These are phyloP conservation scores for Brachypteracias leptosomus DNA, from an alignment of 2,113 vertebrate genomes.

Conservation along the genomic window DNA sequence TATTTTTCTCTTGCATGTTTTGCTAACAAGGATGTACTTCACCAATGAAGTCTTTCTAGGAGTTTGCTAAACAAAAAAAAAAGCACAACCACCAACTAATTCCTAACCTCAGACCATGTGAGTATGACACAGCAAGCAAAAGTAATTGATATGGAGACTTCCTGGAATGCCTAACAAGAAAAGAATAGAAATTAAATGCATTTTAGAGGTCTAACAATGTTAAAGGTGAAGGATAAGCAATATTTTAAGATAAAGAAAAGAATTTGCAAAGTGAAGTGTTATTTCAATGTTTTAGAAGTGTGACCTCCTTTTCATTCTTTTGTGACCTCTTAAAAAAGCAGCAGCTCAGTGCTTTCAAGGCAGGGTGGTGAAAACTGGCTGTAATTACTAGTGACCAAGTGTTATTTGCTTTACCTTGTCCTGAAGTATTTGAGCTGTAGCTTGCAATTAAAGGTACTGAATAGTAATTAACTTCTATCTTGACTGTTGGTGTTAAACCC, in stretches of 20 bases:
- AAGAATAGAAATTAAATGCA: background rate
- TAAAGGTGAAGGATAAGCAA: background rate
- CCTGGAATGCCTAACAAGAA: background rate
- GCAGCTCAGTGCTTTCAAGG: background rate
- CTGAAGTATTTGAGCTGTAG: constrained; percentile 16
- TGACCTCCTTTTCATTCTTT: background rate
- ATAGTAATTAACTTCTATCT: constrained; percentile 34
- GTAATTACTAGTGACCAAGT: constrained; percentile 31
- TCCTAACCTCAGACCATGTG: background rate
- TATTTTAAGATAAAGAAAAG: background rate
- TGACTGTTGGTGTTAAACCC: background rate
- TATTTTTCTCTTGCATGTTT: background rate
- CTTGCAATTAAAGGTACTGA: constrained; percentile 42
- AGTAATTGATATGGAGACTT: background rate
- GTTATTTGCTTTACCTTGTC: constrained; percentile 41
- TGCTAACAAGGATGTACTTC: background rate
- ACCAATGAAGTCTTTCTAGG: background rate
- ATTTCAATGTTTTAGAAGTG: background rate
- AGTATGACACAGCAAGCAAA: background rate
- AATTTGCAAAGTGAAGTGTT: background rate
- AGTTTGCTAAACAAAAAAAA: background rate
- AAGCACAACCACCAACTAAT: background rate
- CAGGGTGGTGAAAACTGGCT: background rate
- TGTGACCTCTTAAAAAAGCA: background rate
- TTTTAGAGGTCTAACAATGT: background rate